Percentiles rank a stretch among this genome's conserved stretches.
These are phyloP conservation scores for Rhopalosiphum maidis DNA, from an alignment of 1,140 invertebrate species.

Conservation along the genomic window DNA sequence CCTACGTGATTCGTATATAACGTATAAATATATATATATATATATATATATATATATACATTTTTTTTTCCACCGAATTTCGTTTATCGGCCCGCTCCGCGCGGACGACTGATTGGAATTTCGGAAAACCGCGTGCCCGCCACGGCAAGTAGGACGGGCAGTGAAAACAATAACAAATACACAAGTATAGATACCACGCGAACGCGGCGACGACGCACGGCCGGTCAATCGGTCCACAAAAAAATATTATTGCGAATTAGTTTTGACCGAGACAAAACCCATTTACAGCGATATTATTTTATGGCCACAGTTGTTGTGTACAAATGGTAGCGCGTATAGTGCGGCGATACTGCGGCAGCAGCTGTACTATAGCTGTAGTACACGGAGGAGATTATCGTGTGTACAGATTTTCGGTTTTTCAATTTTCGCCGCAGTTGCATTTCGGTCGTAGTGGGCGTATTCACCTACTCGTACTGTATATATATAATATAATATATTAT, in stretches of 20 bases:
- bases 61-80: background rate
- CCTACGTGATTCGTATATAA: conserved; percentile 45
- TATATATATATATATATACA: conserved; percentile 25
- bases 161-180: conserved; percentile 28
- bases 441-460: background rate
- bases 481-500: background rate
- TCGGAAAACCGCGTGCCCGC: background rate
- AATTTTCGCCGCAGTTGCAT: background rate
- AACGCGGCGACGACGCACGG: background rate
- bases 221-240: no score
- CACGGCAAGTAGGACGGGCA: background rate
- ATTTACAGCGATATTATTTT: background rate
- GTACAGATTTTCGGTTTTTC: background rate
- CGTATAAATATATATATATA: conserved; percentile 19
- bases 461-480: background rate
- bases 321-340: background rate
- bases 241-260: conserved; percentile 24
- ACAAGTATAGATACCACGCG: background rate
- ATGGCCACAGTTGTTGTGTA: background rate
- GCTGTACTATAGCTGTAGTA: no score
- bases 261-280: background rate
- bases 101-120: background rate
- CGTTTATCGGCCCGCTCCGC: background rate
- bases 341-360: background rate
- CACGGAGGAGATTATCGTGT: background rate